These are phyloP conservation scores for Dasyornis broadbenti DNA, from an alignment of 2,113 vertebrate genomes.

Conservation along the genomic window DNA sequence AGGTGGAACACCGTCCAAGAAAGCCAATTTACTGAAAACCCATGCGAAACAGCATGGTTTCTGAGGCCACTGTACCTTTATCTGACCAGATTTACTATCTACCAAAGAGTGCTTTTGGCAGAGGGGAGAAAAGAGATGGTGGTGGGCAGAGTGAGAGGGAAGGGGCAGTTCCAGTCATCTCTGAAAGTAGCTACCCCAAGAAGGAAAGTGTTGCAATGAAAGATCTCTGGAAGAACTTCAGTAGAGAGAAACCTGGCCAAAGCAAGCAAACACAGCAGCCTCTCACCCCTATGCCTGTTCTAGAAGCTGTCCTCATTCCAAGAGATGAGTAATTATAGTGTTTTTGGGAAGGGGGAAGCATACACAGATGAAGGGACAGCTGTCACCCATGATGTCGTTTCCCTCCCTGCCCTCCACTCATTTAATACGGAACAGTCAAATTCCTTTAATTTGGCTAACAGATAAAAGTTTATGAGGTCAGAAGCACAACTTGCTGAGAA, in stretches of 20 bases:
- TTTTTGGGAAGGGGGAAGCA: neutral
- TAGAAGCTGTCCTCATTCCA: conserved; percentile 9
- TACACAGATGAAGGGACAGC: neutral
- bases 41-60: neutral
- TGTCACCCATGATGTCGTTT: neutral
- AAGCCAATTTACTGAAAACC: conserved; percentile 1
- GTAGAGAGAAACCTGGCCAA: conserved; percentile 18
- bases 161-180: neutral
- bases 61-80: conserved; percentile 3
- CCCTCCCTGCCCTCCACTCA: neutral
- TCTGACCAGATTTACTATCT: conserved; percentile 22
- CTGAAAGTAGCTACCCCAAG: neutral
- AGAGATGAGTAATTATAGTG: neutral
- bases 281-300: neutral
- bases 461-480: neutral
- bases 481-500: conserved; percentile 19
- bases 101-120: conserved; percentile 52
- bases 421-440: neutral
- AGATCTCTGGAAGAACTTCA: neutral
- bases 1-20: neutral
- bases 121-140: neutral
- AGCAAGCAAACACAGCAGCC: neutral
- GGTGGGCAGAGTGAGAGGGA: neutral
- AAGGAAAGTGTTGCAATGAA: neutral
- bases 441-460: neutral